Percentiles rank a stretch among this genome's conserved stretches.
phyloP scores from a whole-genome alignment of 2,888 invertebrate species.

The Lithodes maja region DNA sequence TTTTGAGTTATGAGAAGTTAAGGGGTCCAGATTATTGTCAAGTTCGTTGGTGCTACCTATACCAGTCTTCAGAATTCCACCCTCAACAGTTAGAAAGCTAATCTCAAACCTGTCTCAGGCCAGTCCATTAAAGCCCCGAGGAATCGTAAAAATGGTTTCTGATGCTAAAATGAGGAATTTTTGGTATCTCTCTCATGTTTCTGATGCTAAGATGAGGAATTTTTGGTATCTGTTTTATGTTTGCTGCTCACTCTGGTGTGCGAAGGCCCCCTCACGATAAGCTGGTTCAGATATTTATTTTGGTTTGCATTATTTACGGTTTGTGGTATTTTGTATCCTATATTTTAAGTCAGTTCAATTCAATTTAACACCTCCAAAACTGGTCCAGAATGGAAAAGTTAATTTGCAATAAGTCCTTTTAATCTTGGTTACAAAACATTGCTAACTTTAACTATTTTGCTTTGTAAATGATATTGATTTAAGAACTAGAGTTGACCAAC shows the following conservation, averaged over 20 bases:
- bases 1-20: neutral
- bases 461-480: no score
- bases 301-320: no score
- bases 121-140: slow-evolving; percentile 31
- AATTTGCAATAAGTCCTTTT: no score
- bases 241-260: neutral
- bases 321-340: no score
- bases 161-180: slow-evolving; percentile 23
- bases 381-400: no score
- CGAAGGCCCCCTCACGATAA: no score
- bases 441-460: no score
- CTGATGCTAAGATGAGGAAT: slow-evolving; percentile 35
- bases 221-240: slow-evolving; percentile 4
- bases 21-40: neutral
- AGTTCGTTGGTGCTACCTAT: neutral
- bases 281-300: no score
- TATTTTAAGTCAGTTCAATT: no score
- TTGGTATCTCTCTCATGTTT: slow-evolving; percentile 18
- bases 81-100: slow-evolving; percentile 30
- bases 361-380: no score
- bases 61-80: neutral
- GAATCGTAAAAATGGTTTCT: slow-evolving; percentile 36
- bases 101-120: slow-evolving; percentile 65
- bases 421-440: no score
- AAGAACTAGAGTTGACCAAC: no score